Conservation (phyloP, 2,113 vertebrate genomes). For the Pterophyllum scalare region DNA sequence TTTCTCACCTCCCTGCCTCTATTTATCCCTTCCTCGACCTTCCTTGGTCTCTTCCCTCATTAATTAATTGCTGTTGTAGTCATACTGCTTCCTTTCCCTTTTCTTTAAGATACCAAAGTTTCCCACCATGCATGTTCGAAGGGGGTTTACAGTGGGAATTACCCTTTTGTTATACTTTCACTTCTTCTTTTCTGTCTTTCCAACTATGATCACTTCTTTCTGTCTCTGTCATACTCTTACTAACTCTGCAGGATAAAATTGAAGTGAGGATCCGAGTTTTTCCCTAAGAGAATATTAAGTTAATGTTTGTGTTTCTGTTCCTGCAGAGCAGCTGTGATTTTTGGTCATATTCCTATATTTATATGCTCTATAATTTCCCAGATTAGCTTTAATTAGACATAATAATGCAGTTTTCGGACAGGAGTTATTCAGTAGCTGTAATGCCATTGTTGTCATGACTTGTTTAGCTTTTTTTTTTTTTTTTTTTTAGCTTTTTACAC, state of each 20-base stretch:
- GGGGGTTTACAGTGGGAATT: neutral
- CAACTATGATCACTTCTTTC: neutral
- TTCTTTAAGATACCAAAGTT: neutral
- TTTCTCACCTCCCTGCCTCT: neutral
- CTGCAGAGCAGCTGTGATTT: neutral
- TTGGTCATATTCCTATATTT: neutral
- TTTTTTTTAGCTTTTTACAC: neutral
- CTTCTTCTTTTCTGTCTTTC: neutral
- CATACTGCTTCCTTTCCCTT: neutral
- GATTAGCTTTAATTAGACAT: neutral
- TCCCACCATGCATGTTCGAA: neutral
- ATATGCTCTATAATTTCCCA: neutral
- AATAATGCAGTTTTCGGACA: neutral
- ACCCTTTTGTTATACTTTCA: neutral
- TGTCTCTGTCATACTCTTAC: neutral
- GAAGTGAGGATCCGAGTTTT: slow-evolving; percentile 8
- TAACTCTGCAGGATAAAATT: slow-evolving; percentile 55
- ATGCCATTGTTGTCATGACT: neutral
- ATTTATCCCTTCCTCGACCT: slow-evolving; percentile 6
- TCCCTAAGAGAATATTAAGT: neutral
- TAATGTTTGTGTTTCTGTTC: neutral
- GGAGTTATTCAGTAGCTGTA: neutral
- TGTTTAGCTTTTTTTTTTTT: neutral
- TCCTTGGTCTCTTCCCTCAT: neutral
- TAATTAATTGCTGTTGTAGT: neutral